Conservation (phyloP, 2,113 vertebrate genomes). For the Corythaixoides concolor region DNA sequence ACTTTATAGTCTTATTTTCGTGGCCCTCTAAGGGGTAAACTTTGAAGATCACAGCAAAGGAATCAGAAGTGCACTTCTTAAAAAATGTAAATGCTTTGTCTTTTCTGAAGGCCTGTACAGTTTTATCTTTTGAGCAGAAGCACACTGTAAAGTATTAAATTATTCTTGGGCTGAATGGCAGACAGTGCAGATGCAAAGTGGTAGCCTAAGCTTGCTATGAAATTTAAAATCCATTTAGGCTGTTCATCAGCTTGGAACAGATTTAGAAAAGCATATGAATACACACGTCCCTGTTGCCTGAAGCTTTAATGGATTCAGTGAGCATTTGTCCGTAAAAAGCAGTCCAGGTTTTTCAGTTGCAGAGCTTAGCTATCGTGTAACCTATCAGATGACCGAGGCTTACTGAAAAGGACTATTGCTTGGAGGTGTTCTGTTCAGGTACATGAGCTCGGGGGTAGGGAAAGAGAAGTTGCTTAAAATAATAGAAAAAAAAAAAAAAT, state of each 20-base stretch:
- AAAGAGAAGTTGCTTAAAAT: not conserved
- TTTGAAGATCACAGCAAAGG: not conserved
- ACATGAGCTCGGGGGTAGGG: not conserved
- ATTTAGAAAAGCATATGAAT: conserved; percentile 61
- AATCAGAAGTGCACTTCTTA: conserved; percentile 4
- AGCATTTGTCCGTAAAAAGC: not conserved
- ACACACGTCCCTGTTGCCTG: conserved; percentile 7
- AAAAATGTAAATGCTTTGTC: conserved; percentile 17
- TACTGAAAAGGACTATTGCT: not conserved
- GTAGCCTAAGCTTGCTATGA: conserved; percentile 53
- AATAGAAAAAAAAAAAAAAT: not conserved
- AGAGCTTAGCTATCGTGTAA: not conserved
- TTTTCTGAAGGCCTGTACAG: not conserved
- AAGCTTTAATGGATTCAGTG: conserved; percentile 41
- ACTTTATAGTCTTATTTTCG: not conserved
- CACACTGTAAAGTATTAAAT: not conserved
- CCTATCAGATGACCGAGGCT: not conserved
- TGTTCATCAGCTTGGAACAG: conserved; percentile 66
- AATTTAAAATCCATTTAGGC: conserved; percentile 66
- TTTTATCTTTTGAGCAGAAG: conserved; percentile 29
- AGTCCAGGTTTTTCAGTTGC: not conserved
- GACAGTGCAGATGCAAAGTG: conserved; percentile 4
- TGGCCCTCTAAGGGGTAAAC: not conserved
- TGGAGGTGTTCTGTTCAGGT: not conserved
- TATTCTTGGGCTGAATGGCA: conserved; percentile 40